Base-by-base conservation (phyloP, 1,140 invertebrate species). In the Ptiloglossa arizonensis region DNA sequence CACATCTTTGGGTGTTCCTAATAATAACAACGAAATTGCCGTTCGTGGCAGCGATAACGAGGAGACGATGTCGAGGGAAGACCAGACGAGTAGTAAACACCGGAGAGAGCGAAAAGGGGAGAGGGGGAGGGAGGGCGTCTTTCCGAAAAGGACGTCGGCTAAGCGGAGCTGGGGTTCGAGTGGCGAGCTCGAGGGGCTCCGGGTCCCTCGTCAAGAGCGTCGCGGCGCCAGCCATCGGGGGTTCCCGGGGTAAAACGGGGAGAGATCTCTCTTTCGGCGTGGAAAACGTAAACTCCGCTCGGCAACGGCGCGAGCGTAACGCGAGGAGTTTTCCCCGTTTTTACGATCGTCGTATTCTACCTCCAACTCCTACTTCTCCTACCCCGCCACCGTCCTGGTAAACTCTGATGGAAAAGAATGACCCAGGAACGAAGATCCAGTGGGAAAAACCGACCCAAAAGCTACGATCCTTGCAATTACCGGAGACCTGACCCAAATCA, bases 1-100 rank as follows among this genome's bases (percentile, higher is more conserved):
- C 44, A 35, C 41, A 9, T 44, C 68, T 56, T 24, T 67, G 54
- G 56, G 35, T 62, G 62, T n/a, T 83, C 67, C 78, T 85, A 85
- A 84, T 81, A 85, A 85, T 84, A 85, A 85, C 82, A 80, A 83
- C 50, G 72, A 85, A 81, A 85, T 83, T 80, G 54, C 67, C 82
- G 73, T 81, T 72, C 72, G 72, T 60, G 63, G 54, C 62, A 29
- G 72, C 82, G 82, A 85, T 85, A 85, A 85, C 82, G 82, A 85
- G 83, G 72, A 83, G 82, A 76, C 81, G 82, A 83, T 83, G 80
- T 78, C 69, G 70, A 63, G 69, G 35, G 70, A 81, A 60, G 81
- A 77, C 66, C 41, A 41, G 57, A 46, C 46, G 32, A 32, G 17
- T 29, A 27, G 68, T 63, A 62, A 70, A 77, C 66, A 62, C 24